These are phyloP conservation scores for Graphium colonna DNA, from an alignment of 2,888 invertebrate genomes.

Conservation along the genomic window DNA sequence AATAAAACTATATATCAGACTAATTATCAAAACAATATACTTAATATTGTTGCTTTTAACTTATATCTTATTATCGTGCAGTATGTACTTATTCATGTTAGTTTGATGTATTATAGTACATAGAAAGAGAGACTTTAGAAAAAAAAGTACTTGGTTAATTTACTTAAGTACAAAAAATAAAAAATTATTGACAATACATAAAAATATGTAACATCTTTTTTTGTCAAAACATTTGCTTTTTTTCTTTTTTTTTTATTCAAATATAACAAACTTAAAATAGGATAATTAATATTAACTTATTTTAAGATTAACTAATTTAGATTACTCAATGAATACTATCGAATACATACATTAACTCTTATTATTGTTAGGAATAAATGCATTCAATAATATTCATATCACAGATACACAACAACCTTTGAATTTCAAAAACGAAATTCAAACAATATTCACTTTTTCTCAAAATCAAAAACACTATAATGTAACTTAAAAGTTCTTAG, in stretches of 20 bases:
- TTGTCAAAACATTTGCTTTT: neutral
- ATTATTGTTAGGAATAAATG: neutral
- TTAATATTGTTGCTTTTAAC: too few species aligned
- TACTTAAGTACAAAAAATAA: neutral
- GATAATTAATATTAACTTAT: neutral
- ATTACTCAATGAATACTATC: neutral
- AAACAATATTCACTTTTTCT: too few species aligned
- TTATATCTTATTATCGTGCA: too few species aligned
- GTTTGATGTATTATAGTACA: neutral
- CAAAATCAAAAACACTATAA: too few species aligned
- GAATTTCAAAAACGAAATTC: neutral
- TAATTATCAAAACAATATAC: neutral
- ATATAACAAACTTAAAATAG: too few species aligned
- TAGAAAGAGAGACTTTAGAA: neutral
- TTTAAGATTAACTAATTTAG: neutral
- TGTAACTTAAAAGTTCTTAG: neutral
- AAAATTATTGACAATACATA: neutral
- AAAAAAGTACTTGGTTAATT: neutral
- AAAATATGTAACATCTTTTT: neutral
- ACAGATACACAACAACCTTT: neutral
- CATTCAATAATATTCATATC: neutral
- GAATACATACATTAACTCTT: neutral
- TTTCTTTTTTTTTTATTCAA: neutral
- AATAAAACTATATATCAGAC: conserved; percentile 1
- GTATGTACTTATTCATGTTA: too few species aligned